Evolutionary conservation across 64 coral and sea anemone genomes (phyloP), one percentile per base, ranked within the genome.

Genomic region (Acropora tenuis): DNA sequence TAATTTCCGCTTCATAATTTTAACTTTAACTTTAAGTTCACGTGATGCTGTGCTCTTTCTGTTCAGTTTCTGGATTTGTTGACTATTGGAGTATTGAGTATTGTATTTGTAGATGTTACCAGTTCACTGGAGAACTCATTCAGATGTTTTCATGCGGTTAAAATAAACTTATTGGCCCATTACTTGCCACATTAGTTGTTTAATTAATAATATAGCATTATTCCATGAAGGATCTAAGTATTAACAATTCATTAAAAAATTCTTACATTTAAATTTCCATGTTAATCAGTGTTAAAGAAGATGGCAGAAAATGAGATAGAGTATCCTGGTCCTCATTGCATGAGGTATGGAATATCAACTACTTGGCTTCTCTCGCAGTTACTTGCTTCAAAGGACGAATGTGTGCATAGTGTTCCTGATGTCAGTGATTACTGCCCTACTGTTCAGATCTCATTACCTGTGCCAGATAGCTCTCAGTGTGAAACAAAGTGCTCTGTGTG

Each of bases 311-410:
- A 49, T 65, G 80, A 60, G 71, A 41, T 82, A 82, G 79, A 84
- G 80, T 59, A 84, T 84, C 53, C 80, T 84, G 50, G 80, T 84
- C 80, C 50, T 48, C 65, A 84, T 84, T 84, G 80, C n/a, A 84
- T 18, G 80, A 84, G 55, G 80, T 4, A 84, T 65, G 80, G 50
- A 44, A 84, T 84, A 84, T 84, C 80, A 84, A 84, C 80, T 48
- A 19, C 42, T 55, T 84, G 80, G 80, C 80, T 67, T 84, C 42
- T 84, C 47, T 84, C 80, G 42, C 80, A 63, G 80, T 84, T 52
- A 65, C 11, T 6, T 65, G 47, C 12, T 84, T 84, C 80, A 44
- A 84, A 84, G 55, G 80, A 84, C 13, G 53, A 19, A 61, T 49
- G 42, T 84, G 80, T 48, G 80, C 80, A 44, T 84, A 84, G 47